Evolutionary conservation across 2,888 invertebrate genomes (phyloP), one percentile per base, ranked within the genome.

Genomic region (Tetrapedia diversipes): DNA sequence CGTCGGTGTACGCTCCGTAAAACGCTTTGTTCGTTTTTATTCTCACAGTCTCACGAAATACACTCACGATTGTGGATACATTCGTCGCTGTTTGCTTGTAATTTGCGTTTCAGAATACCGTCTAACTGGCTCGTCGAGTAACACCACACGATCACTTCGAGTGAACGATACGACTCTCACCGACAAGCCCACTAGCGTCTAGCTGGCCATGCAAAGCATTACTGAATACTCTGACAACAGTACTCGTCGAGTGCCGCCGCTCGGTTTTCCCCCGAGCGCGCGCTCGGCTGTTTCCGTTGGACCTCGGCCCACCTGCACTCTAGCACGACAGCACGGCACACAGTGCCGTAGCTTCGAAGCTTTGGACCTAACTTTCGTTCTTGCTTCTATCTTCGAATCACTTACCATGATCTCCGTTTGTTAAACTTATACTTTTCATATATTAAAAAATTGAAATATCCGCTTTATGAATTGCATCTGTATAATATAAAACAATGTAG

Each of bases 281-380:
- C 51, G 83, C 72, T 92, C 93, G 93, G 85, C 49, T 1, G 24
- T 78, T 84, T 82, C 92, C 93, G 93, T 73, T 79, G 74, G 57
- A 41, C 63, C 73, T 92, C 93, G 93, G 92, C 92, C 93, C 93
- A 93, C 93, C 93, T 93, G 93, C 93, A 93, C 92, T 92, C 92
- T 92, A 92, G 84, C 87, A 89, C 88, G 86, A 86, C 83, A 82
- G 82, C 78, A 86, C 87, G 81, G 81, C 63, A 71, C 74, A 16
- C 83, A 87, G 84, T 60, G 49, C 47, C 84, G 87, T 82, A 77
- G 1, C 57, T 4, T 0, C 19, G 4, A 1, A 0, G 0, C 22
- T 1, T 14, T 0, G 59, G 3, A 16, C 78, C 79, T 39, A 16
- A 11, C 10, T 16, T 19, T 24, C 11, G 10, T 4, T 22, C 16